Percentiles rank a stretch among this genome's conserved stretches.
Conservation (phyloP, 1,140 invertebrate species). For the Sitodiplosis mosellana region DNA sequence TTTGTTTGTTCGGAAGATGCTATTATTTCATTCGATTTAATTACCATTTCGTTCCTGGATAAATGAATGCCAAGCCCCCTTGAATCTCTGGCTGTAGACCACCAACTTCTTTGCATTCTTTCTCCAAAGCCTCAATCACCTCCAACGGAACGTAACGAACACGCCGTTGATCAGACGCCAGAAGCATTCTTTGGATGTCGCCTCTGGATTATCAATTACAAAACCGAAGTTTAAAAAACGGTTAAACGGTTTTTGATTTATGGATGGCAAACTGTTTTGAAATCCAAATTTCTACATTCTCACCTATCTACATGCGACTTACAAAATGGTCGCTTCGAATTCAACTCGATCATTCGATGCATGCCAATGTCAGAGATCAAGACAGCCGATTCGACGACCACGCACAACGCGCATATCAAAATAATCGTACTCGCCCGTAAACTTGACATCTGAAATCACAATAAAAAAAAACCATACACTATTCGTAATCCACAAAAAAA, state of each 20-base stretch:
- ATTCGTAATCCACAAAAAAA: no score
- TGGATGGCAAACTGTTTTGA: neutral
- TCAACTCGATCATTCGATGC: constrained; percentile 43
- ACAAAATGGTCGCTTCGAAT: constrained; percentile 36
- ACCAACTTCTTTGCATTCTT: constrained; percentile 30
- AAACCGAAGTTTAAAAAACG: neutral
- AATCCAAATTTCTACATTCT: constrained; percentile 1
- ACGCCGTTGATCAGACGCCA: constrained; percentile 34
- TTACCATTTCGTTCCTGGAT: constrained; percentile 56
- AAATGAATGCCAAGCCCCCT: constrained; percentile 27
- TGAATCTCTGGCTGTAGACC: constrained; percentile 15
- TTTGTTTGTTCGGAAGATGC: no score
- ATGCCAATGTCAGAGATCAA: constrained; percentile 40
- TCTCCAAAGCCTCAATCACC: constrained; percentile 35
- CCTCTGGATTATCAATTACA: constrained; percentile 23
- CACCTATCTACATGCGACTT: constrained; percentile 36
- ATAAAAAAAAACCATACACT: no score
- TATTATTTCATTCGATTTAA: no score
- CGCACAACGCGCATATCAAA: neutral
- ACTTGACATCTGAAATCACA: neutral
- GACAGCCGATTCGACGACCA: constrained; percentile 21
- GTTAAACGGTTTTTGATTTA: neutral
- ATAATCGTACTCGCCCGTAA: no score
- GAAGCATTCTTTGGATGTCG: constrained; percentile 36
- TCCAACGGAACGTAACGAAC: constrained; percentile 39